These are phyloP conservation scores for Dicyrtomina minuta DNA, from an alignment of 2,888 invertebrate species.

Conservation along the genomic window DNA sequence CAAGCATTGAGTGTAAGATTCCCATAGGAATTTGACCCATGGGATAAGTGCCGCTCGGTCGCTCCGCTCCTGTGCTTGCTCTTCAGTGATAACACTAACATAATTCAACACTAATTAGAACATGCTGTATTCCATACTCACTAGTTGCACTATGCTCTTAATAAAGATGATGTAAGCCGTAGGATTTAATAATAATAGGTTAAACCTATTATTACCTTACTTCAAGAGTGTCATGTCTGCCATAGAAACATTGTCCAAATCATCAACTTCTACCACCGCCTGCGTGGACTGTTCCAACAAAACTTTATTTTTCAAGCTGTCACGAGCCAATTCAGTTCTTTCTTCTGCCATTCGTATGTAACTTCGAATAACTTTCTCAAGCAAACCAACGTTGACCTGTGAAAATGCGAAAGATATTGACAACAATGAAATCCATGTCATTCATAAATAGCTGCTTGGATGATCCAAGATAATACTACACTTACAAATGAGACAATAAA, in stretches of 20 bases:
- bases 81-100: constrained; percentile 93
- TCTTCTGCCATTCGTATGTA: constrained; percentile 95
- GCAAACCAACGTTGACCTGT: constrained; percentile 89
- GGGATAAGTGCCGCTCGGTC: constrained; percentile 96
- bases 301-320: constrained; percentile 48
- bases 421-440: no score
- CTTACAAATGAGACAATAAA: no score
- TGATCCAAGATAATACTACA: no score
- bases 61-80: constrained; percentile 96
- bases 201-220: no score
- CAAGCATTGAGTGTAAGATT: constrained; percentile 99
- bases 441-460: no score
- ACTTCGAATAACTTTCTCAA: constrained; percentile 95
- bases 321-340: constrained; percentile 74
- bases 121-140: no score
- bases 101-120: no score
- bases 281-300: constrained; percentile 83
- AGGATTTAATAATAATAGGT: no score
- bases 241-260: constrained; percentile 93
- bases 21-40: constrained; percentile 99
- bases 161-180: no score
- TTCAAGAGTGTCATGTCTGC: constrained; percentile 88
- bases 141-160: no score
- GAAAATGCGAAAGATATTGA: no score
- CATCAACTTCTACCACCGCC: constrained; percentile 95